phyloP scores from a whole-genome alignment of 1,140 invertebrate genomes.

The Vollenhovia emeryi region DNA sequence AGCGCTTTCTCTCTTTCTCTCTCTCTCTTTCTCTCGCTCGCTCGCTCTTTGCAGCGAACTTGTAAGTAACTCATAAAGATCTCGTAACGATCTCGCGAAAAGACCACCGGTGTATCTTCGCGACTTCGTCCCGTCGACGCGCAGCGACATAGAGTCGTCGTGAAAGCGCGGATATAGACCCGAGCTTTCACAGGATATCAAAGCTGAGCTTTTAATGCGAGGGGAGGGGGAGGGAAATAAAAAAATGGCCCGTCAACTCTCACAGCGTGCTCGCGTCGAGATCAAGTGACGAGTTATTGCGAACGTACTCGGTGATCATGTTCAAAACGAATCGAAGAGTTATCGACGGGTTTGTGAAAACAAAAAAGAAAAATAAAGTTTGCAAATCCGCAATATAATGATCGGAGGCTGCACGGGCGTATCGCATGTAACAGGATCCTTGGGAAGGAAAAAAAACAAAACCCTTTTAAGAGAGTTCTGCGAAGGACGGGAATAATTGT shows the following conservation, averaged over 20 bases:
- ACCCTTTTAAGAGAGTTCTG: not conserved
- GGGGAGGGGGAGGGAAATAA: not conserved
- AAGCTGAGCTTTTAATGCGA: slow-evolving; percentile 29
- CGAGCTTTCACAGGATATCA: slow-evolving; percentile 13
- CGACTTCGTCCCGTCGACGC: slow-evolving; percentile 20
- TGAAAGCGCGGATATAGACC: slow-evolving; percentile 38
- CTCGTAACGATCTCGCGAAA: slow-evolving; percentile 55
- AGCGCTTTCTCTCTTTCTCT: not conserved
- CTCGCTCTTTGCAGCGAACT: not conserved
- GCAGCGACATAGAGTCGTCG: not conserved
- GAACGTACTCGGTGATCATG: not conserved
- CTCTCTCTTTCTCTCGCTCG: not conserved
- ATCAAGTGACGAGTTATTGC: slow-evolving; percentile 28
- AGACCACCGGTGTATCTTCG: slow-evolving; percentile 29
- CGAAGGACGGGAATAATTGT: not conserved
- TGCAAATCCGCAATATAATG: not conserved
- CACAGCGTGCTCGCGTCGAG: not conserved
- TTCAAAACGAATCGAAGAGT: slow-evolving; percentile 22
- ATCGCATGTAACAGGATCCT: not conserved
- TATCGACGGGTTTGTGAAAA: slow-evolving; percentile 16
- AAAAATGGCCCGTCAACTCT: not conserved
- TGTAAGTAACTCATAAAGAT: slow-evolving; percentile 61
- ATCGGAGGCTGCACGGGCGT: not conserved
- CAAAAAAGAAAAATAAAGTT: not conserved
- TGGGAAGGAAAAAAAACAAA: not conserved